phyloP scores from a whole-genome alignment of 53 echinoderm and acorn worm genomes.

The Echinometra lucunter region DNA sequence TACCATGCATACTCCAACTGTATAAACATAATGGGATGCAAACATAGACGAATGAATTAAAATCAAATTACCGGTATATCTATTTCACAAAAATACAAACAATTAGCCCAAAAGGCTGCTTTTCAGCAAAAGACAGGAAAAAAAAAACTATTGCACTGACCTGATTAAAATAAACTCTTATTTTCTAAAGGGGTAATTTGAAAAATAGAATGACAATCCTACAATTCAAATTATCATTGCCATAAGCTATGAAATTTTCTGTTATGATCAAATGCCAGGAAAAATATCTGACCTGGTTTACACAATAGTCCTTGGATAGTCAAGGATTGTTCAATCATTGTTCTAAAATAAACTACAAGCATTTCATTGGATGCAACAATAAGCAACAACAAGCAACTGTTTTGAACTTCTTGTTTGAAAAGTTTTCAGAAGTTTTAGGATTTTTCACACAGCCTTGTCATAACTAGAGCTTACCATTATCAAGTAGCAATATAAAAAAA shows the following conservation, averaged over 20 bases:
- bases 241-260: neutral
- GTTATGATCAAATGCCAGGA: neutral
- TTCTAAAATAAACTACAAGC: neutral
- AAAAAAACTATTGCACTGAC: neutral
- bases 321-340: slow-evolving; percentile 35
- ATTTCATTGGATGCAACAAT: neutral
- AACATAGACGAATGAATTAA: too few relatives aligned
- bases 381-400: neutral
- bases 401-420: neutral
- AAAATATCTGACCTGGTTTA: neutral
- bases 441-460: neutral
- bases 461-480: neutral
- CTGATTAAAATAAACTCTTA: slow-evolving; percentile 2
- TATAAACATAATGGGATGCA: too few relatives aligned
- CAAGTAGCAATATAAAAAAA: neutral
- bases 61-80: neutral
- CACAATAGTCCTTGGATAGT: neutral
- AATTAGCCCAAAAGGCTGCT: neutral
- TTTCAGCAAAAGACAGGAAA: neutral
- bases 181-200: neutral
- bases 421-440: neutral
- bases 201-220: neutral
- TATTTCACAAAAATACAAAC: neutral
- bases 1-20: too few relatives aligned
- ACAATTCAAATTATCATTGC: neutral